A percentile compares a stretch with the other conserved stretches of the same genome.
These are phyloP conservation scores for Lepus europaeus DNA, from an alignment of 2,113 vertebrate genomes.

Conservation along the genomic window DNA sequence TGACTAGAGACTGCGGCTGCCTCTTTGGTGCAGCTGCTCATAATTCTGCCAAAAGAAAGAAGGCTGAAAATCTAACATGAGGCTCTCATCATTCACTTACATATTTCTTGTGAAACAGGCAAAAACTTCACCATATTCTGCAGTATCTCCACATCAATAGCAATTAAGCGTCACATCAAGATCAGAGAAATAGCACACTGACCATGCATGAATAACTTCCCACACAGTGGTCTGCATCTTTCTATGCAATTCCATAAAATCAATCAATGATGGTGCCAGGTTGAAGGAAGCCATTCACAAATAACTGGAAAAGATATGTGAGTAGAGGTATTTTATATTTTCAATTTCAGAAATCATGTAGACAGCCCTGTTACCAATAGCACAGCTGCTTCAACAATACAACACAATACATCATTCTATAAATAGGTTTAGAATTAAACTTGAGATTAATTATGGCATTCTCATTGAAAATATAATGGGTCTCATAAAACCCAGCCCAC, in stretches of 20 bases:
- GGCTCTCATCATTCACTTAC: slow-evolving; percentile 63
- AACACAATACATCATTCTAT: slow-evolving; percentile 43
- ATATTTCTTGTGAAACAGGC: slow-evolving; percentile 74
- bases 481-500: not conserved
- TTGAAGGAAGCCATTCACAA: slow-evolving; percentile 39
- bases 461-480: slow-evolving; percentile 17
- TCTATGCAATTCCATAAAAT: slow-evolving; percentile 69
- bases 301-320: slow-evolving; percentile 6
- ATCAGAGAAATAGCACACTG: slow-evolving; percentile 61
- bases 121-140: slow-evolving; percentile 68
- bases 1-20: not conserved
- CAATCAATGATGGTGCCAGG: slow-evolving; percentile 16
- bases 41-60: slow-evolving; percentile 76
- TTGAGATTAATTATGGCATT: slow-evolving; percentile 49
- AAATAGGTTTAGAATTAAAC: slow-evolving; percentile 58
- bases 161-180: slow-evolving; percentile 70
- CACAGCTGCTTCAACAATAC: slow-evolving; percentile 44
- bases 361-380: slow-evolving; percentile 19
- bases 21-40: slow-evolving; percentile 31
- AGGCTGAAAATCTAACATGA: slow-evolving; percentile 68
- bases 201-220: slow-evolving; percentile 65
- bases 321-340: slow-evolving; percentile 61
- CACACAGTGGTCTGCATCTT: slow-evolving; percentile 64
- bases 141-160: slow-evolving; percentile 71
- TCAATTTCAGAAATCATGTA: slow-evolving; percentile 34